Percentiles rank a stretch among this genome's conserved stretches.
phyloP scores from a whole-genome alignment of 2,888 invertebrate species.

The Mylabris sibirica region DNA sequence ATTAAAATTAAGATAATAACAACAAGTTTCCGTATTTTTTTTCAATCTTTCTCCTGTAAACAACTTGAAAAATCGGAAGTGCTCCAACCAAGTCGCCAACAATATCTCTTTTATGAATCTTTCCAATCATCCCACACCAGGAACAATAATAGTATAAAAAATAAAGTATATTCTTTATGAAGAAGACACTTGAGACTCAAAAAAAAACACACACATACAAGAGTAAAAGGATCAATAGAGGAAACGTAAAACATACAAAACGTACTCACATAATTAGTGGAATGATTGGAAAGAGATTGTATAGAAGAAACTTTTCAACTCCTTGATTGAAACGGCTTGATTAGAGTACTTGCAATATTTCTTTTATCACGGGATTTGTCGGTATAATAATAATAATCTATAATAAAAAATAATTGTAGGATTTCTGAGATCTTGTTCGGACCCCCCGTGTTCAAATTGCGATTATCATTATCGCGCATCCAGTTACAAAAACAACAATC shows the following conservation, averaged over 20 bases:
- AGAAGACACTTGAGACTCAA: slow-evolving; percentile 45
- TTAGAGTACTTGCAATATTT: slow-evolving; percentile 20
- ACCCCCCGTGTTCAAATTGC: slow-evolving; percentile 47
- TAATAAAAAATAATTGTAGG: slow-evolving; percentile 34
- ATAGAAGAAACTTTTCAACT: no score
- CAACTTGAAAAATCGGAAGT: slow-evolving; percentile 50
- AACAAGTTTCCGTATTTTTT: slow-evolving; percentile 62
- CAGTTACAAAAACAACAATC: slow-evolving; percentile 54
- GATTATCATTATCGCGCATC: slow-evolving; percentile 48
- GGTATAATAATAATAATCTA: slow-evolving; percentile 24
- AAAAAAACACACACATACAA: slow-evolving; percentile 37
- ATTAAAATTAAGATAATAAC: slow-evolving; percentile 73
- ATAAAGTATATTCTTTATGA: slow-evolving; percentile 55
- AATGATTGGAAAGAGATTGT: slow-evolving; percentile 43
- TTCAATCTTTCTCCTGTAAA: slow-evolving; percentile 45
- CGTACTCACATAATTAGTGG: slow-evolving; percentile 53
- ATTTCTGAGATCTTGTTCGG: slow-evolving; percentile 59
- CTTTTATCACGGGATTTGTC: slow-evolving; percentile 34
- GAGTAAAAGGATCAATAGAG: background rate
- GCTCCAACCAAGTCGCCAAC: slow-evolving; percentile 31
- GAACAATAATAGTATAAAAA: slow-evolving; percentile 57
- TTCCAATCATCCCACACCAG: slow-evolving; percentile 43
- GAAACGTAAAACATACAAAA: slow-evolving; percentile 39
- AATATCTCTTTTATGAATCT: slow-evolving; percentile 32
- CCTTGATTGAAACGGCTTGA: slow-evolving; percentile 21